These are phyloP conservation scores for Perdita meconis DNA, from an alignment of 2,888 invertebrate species.

Conservation along the genomic window DNA sequence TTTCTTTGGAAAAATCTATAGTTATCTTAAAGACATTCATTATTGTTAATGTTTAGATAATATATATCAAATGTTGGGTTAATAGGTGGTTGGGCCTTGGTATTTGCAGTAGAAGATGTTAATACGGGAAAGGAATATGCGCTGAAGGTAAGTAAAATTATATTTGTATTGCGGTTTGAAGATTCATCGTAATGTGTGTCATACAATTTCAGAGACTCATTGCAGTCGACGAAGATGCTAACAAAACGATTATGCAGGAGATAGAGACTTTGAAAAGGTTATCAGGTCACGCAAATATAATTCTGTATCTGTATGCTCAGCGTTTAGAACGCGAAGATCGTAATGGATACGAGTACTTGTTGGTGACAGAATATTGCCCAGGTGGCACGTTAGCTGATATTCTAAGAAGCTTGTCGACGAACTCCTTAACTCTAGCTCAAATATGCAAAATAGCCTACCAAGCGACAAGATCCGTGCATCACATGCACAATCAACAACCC, in stretches of 20 bases:
- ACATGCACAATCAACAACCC: constrained; percentile 94
- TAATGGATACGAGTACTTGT: constrained; percentile 89
- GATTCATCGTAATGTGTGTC: background rate
- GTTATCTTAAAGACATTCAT: constrained; percentile 36
- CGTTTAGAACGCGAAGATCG: constrained; percentile 78
- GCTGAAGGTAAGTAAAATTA: constrained; percentile 88
- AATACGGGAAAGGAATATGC: constrained; percentile 95
- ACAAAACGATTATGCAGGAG: constrained; percentile 92
- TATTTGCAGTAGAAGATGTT: constrained; percentile 96
- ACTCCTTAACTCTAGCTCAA: constrained; percentile 88
- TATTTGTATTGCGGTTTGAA: constrained; percentile 26
- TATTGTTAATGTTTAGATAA: constrained; percentile 52
- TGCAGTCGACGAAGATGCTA: constrained; percentile 93
- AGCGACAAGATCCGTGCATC: constrained; percentile 94
- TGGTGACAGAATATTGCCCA: constrained; percentile 96
- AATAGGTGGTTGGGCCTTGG: constrained; percentile 97
- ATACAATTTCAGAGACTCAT: constrained; percentile 87
- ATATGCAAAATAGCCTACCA: constrained; percentile 96
- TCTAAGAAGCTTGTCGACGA: constrained; percentile 74
- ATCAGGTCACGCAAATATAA: constrained; percentile 96
- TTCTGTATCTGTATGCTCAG: constrained; percentile 94
- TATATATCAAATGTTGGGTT: constrained; percentile 59
- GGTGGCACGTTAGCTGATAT: constrained; percentile 86
- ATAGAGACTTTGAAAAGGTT: constrained; percentile 94
- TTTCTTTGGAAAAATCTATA: background rate